phyloP scores from a whole-genome alignment of 2,113 vertebrate species.

The Hippocampus barbouri region DNA sequence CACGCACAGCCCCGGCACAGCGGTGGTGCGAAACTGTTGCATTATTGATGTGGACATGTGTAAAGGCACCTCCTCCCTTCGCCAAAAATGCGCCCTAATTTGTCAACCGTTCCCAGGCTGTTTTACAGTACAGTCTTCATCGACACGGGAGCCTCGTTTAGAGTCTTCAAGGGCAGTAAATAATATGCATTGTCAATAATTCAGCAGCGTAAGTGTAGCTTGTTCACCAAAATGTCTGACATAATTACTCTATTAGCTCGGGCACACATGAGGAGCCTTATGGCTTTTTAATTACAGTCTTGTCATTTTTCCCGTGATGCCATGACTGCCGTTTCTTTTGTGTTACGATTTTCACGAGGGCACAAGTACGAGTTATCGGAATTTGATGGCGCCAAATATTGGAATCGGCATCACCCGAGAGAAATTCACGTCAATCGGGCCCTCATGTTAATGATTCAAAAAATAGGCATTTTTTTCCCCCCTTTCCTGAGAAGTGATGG shows the following conservation, averaged over 20 bases:
- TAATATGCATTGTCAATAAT: constrained; percentile 23
- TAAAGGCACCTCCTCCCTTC: neutral
- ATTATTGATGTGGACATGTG: constrained; percentile 11
- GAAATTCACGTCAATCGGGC: too few species aligned
- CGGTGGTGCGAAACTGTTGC: neutral
- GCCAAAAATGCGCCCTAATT: neutral
- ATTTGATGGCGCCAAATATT: too few species aligned
- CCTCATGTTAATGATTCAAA: too few species aligned
- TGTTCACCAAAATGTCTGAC: constrained; percentile 19
- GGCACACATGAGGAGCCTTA: neutral
- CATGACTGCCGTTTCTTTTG: neutral
- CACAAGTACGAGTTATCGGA: neutral
- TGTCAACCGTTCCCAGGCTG: neutral
- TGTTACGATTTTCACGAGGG: neutral
- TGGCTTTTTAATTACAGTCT: neutral
- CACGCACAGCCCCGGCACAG: neutral
- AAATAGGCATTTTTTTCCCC: too few species aligned
- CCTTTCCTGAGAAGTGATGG: too few species aligned
- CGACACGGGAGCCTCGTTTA: constrained; percentile 1
- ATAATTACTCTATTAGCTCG: neutral
- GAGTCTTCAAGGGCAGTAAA: constrained; percentile 3
- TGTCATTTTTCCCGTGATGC: neutral
- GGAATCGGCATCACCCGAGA: too few species aligned
- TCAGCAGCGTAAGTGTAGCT: constrained; percentile 1
- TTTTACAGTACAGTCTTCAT: neutral